Base-by-base conservation (phyloP, 2,797 vertebrate species). In the Setipinna tenuifilis region DNA sequence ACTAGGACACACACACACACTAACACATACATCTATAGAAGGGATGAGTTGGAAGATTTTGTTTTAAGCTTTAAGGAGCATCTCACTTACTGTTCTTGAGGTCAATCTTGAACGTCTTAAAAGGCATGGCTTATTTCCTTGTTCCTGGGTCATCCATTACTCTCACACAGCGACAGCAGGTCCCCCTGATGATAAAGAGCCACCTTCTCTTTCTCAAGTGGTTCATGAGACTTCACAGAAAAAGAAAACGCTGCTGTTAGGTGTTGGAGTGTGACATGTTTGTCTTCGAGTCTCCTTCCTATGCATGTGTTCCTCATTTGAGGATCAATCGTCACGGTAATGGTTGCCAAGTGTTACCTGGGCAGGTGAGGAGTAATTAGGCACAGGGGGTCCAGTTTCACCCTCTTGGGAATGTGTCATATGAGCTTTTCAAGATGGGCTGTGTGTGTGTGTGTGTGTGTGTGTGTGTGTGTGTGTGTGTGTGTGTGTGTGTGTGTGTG, bases 291-390 rank as follows among this genome's bases (percentile, higher is more conserved):
- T 25, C 46, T 84, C 58, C 54, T 58, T 28, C 16, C 71, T 19
- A 78, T 35, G 71, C 68, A 75, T 75, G 68, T 86, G 44, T 86
- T 48, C 31, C 83, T 82, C 28, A 85, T 46, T 61, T 14, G 16
- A 84, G 75, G 71, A 83, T 84, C 78, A 81, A 75, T 88, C 54
- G 65, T 86, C 84, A 31, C 54, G 78, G 82, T 62, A 61, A 89
- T 89, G n/a, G 87, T 87, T 87, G 84, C 90, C 81, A 87, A 61
- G 85, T 85, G 86, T 86, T 28, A 48, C 58, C 21, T 78, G 3
- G 95, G 95, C 41, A 96, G 93, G 44, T 94, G 91, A 0, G 71
- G n/a, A n/a, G 25, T 2, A 83, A 87, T 88, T 19, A 19, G 16
- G 5, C 78, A 85, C 21, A 87, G 90, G 83, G 86, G 6, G 4